Evolutionary conservation across 2,797 vertebrate species (phyloP).

Genomic region (Xerus rutilus): DNA sequence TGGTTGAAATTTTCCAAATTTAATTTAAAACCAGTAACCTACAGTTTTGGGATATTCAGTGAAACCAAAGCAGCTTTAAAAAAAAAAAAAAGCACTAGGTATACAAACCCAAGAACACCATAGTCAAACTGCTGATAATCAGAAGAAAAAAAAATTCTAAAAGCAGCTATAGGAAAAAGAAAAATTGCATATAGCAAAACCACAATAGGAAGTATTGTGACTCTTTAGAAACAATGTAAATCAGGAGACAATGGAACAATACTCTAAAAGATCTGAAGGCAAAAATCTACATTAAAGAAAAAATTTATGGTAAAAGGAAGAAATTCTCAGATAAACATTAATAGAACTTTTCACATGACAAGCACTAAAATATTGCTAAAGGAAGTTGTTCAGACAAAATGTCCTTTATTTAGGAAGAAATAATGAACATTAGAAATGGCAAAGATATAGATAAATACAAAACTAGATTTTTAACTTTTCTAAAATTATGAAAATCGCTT

Average conservation of each 20-base stretch:
- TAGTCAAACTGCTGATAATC: neutral
- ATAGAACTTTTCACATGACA: neutral
- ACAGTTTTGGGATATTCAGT: neutral
- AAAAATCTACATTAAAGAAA: neutral
- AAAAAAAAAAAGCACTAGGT: no score
- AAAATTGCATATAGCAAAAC: neutral
- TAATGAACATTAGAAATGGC: neutral
- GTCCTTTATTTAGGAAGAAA: neutral
- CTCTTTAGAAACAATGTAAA: neutral
- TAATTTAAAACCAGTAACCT: neutral
- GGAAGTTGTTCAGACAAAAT: neutral
- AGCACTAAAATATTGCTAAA: neutral
- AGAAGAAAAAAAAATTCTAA: neutral
- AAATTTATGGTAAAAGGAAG: neutral
- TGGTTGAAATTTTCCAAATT: neutral
- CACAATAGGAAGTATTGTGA: neutral
- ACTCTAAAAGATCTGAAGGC: neutral
- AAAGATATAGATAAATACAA: neutral
- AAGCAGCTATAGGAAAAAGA: neutral
- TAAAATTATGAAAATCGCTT: neutral
- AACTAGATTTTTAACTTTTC: neutral
- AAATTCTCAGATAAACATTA: slow-evolving; percentile 3
- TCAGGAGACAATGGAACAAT: neutral
- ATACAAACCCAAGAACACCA: neutral
- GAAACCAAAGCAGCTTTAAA: neutral